Evolutionary conservation across 2,113 vertebrate genomes (phyloP).

Genomic region (Calonectris borealis): DNA sequence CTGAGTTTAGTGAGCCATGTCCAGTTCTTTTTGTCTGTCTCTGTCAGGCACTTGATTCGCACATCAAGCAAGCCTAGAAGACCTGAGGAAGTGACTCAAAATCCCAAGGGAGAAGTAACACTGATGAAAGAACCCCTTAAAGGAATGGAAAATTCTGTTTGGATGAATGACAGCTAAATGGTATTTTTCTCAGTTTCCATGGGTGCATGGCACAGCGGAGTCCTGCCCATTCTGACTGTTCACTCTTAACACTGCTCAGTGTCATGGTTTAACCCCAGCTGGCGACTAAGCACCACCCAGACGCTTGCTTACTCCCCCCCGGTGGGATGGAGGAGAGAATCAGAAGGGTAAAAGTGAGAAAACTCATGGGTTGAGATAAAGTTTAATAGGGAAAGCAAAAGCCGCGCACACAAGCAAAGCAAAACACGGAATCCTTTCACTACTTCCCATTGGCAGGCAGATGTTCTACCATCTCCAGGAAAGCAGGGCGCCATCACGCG

Average conservation of each 20-base stretch:
- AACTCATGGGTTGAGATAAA: too few species aligned
- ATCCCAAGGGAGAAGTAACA: neutral
- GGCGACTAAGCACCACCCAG: too few species aligned
- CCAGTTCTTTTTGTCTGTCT: neutral
- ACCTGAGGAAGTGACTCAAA: neutral
- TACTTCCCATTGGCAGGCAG: too few species aligned
- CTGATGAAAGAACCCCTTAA: neutral
- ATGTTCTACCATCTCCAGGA: too few species aligned
- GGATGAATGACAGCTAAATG: neutral
- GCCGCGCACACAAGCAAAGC: too few species aligned
- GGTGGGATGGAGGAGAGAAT: too few species aligned
- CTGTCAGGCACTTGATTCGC: neutral
- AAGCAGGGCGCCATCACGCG: too few species aligned
- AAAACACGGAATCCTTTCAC: too few species aligned
- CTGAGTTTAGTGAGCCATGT: neutral
- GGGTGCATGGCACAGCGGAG: accelerated
- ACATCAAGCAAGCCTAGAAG: neutral
- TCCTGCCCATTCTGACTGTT: neutral
- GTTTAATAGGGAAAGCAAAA: too few species aligned
- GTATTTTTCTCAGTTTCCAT: neutral
- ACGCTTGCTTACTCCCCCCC: too few species aligned
- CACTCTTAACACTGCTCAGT: neutral
- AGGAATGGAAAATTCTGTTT: neutral
- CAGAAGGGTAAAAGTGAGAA: too few species aligned
- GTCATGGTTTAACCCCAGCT: too few species aligned